Base-by-base conservation (phyloP, 2,888 invertebrate species). In the Amblyjoppa fuscipennis region DNA sequence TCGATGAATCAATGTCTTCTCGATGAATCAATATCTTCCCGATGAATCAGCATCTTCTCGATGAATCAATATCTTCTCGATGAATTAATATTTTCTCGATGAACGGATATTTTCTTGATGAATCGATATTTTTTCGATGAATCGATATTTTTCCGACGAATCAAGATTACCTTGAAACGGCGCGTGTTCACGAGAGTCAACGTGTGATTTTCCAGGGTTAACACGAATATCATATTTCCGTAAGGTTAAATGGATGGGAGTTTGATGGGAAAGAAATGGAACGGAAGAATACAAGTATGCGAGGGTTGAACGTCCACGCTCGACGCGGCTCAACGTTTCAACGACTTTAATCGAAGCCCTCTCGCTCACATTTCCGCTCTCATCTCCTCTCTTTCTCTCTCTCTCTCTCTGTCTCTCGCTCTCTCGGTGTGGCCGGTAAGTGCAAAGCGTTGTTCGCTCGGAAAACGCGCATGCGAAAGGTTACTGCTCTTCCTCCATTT, bases 381-480 rank as follows among this genome's bases (percentile, higher is more conserved):
- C 45, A 4, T 16, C 45, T 3, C 13, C 45, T 16, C 11, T 41
- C 41, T 41, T 2, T 20, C 20, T 20, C 20, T 41, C 41, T 41
- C 7, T 9, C 5, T 0, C 11, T 16, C 9, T 0, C 49, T 51
- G 38, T n/a, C 34, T 68, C 73, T 51, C 20, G 3, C 69, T 80
- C 69, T 68, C 49, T 49, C 81, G 77, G 41, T 80, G 77, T 79
- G 86, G 86, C 89, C 13, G 90, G 90, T 92, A 91, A 92, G 92
- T 92, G 92, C 92, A 92, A 92, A 92, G 90, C 90, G 89, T 85
- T 92, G 92, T 92, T 91, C 90, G 87, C 84, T 87, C 87, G 81
- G 86, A 56, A 77, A 83, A 86, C 77, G 89, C 89, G 87, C 89
- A 91, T 91, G 90, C 90, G 90, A 91, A 88, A 91, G 91, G 90